Evolutionary conservation across 2,797 vertebrate genomes (phyloP).

Genomic region (Thaleichthys pacificus): DNA sequence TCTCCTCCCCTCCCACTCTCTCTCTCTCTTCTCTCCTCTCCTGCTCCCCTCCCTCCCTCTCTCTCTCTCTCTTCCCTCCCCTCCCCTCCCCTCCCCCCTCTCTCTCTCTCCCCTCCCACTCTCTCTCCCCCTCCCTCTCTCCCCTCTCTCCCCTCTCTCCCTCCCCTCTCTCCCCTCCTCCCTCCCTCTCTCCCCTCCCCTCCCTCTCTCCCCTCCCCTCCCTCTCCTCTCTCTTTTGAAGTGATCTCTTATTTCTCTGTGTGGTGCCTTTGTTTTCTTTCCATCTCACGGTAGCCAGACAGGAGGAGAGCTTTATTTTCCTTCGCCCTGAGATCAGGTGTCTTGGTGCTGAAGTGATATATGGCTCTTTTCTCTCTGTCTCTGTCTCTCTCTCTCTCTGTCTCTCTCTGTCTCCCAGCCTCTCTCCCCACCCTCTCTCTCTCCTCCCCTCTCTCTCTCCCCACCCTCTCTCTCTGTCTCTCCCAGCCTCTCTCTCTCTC

Average conservation of each 20-base stretch:
- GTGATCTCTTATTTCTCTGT: background rate
- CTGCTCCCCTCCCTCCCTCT: too few relatives aligned
- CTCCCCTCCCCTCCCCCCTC: background rate
- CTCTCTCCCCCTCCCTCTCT: background rate
- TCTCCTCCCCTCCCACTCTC: background rate
- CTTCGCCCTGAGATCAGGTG: too few relatives aligned
- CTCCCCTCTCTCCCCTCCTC: background rate
- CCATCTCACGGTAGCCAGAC: too few relatives aligned
- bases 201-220: background rate
- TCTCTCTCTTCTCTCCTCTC: background rate
- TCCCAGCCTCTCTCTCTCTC: background rate
- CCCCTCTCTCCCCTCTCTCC: background rate
- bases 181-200: background rate
- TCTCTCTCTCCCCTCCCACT: background rate
- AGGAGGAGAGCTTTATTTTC: too few relatives aligned
- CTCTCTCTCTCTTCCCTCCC: background rate
- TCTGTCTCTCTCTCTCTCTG: too few relatives aligned
- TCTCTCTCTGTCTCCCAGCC: too few relatives aligned
- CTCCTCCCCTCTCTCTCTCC: background rate
- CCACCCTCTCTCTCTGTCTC: background rate
- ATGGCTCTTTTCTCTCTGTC: too few relatives aligned
- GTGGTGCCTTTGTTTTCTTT: too few relatives aligned
- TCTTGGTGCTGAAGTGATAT: too few relatives aligned
- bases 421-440: background rate
- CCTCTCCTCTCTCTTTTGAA: background rate